These are phyloP conservation scores for Microcebus griseorufus DNA, from an alignment of 2,113 vertebrate species.

Conservation along the genomic window DNA sequence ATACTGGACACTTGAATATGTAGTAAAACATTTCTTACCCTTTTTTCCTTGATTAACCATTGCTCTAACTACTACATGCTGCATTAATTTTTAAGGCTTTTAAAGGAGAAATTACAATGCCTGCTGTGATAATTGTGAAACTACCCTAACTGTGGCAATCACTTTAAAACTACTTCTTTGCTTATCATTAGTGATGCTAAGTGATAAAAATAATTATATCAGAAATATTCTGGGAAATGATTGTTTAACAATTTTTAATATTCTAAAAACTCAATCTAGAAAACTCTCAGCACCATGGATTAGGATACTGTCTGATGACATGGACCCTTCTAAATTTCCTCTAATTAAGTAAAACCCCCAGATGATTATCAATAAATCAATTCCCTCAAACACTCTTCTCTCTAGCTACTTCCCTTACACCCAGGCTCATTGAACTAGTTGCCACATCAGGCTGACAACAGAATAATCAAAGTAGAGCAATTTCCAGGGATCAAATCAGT, in stretches of 20 bases:
- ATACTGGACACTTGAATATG: conserved; percentile 33
- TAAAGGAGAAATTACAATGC: conserved; percentile 75
- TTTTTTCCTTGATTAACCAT: conserved; percentile 71
- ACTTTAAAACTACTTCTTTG: conserved; percentile 73
- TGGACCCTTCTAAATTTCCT: conserved; percentile 36
- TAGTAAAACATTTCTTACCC: conserved; percentile 44
- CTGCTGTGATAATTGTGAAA: conserved; percentile 77
- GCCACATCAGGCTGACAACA: not conserved
- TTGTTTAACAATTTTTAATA: conserved; percentile 68
- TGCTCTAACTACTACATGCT: conserved; percentile 46
- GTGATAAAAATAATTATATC: conserved; percentile 70
- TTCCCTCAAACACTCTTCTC: not conserved
- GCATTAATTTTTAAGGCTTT: conserved; percentile 75
- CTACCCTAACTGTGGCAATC: conserved; percentile 67
- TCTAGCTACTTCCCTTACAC: not conserved
- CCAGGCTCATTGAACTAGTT: not conserved
- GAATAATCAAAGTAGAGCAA: conserved; percentile 40
- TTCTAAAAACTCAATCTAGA: conserved; percentile 63
- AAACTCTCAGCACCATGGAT: conserved; percentile 34
- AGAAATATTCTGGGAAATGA: conserved; percentile 60
- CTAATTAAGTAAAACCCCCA: conserved; percentile 48
- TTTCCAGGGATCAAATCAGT: not conserved
- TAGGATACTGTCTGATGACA: conserved; percentile 45
- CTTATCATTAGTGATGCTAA: conserved; percentile 76
- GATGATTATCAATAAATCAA: conserved; percentile 19